Base-by-base conservation (phyloP, 2,113 vertebrate species). In the Lepisosteus osseus region DNA sequence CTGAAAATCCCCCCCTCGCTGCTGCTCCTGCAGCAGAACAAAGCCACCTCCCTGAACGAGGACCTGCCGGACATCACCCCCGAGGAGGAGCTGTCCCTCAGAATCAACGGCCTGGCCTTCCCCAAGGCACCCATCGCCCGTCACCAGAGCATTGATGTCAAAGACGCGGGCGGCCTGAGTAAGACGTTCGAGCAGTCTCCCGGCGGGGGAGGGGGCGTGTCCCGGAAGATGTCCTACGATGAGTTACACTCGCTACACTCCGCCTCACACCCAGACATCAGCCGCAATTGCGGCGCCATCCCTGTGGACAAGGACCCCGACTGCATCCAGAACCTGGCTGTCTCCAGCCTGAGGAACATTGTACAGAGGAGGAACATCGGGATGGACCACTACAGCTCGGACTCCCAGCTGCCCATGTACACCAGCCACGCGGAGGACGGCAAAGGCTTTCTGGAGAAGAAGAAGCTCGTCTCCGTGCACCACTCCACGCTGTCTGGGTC, bases 341-440 rank as follows among this genome's bases (percentile, higher is more conserved):
- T 93, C 71, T 96, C 95, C 68, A 93, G 91, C 71, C 78, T 97
- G 61, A 86, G 79, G 68, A 94, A 75, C 45, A 92, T 97, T 40
- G 85, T 95, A 59, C 89, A 84, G 47, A 93, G 88, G 56, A 90
- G 85, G 72, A 92, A 91, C 73, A 86, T 90, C 0, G 95, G 94
- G 0, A 80, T 93, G 47, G 90, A 91, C 80, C 93, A 94, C 77
- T 95, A 94, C 76, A 95, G 92, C 76, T 96, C 94, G 0, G 91
- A 96, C 80, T 94, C 94, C 61, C 95, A 95, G 78, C 85, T 95
- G 65, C 83, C 81, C 47, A 87, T 90, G 72, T 86, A 86, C 63
- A 76, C 75, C 56, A 86, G 86, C 2, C 78, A 72, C 47, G 61
- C 72, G 67, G 88, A 87, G 74, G 82, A 78, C 54, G 77, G 74